These are phyloP conservation scores for Alligator sinensis DNA, from an alignment of 2,113 vertebrate species.

Conservation along the genomic window DNA sequence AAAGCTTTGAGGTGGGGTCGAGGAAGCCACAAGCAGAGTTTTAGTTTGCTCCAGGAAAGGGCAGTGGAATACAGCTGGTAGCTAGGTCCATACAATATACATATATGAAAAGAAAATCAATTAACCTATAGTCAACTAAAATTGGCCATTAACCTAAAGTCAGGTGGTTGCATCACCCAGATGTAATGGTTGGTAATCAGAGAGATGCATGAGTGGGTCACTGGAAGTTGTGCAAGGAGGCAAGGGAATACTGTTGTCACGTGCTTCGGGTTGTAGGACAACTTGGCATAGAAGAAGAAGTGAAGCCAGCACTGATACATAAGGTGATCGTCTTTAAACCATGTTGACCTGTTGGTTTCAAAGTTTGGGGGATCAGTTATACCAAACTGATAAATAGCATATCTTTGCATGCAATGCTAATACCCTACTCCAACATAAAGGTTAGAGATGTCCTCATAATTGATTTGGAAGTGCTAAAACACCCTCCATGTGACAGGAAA, in stretches of 20 bases:
- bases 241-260: neutral
- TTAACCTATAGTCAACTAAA: neutral
- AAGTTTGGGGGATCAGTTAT: too few species aligned
- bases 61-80: neutral
- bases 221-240: neutral
- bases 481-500: neutral
- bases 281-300: neutral
- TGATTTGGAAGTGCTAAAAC: slow-evolving; percentile 1
- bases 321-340: too few species aligned
- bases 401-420: neutral
- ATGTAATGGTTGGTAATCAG: neutral
- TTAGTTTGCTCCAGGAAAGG: accelerated
- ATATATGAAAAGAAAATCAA: neutral
- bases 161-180: neutral
- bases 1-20: too few species aligned
- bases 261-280: neutral
- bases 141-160: neutral
- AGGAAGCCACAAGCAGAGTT: too few species aligned
- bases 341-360: too few species aligned
- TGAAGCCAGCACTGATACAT: neutral
- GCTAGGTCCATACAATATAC: accelerated
- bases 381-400: too few species aligned
- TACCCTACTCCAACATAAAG: neutral
- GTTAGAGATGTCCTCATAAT: neutral
- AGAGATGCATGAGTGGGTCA: neutral